Evolutionary conservation across 30 jellyfish, hydroid and myxozoan species (phyloP).

Genomic region (Hydra vulgaris): DNA sequence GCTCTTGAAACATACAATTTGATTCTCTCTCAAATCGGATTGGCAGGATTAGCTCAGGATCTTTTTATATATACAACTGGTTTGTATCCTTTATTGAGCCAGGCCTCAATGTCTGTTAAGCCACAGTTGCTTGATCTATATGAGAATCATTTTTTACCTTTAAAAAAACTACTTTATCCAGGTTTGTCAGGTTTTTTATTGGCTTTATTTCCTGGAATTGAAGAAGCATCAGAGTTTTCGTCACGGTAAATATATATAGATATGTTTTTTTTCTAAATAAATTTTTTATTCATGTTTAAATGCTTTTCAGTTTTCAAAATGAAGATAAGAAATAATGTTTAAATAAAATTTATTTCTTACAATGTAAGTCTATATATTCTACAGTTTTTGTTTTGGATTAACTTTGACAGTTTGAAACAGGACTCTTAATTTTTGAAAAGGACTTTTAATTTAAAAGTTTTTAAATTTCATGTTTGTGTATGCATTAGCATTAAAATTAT

Average conservation of each 20-base stretch:
- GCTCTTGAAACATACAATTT: slow-evolving; percentile 67
- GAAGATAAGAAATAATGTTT: no score
- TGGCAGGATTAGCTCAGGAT: slow-evolving; percentile 55
- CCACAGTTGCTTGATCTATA: slow-evolving; percentile 67
- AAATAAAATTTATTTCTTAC: no score
- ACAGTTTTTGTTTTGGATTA: no score
- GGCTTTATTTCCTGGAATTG: slow-evolving; percentile 90
- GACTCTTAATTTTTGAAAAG: no score
- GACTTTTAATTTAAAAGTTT: no score
- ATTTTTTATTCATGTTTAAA: not conserved
- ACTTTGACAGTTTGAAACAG: no score
- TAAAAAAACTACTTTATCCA: slow-evolving; percentile 54
- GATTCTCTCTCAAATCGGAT: slow-evolving; percentile 77
- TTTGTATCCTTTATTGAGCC: slow-evolving; percentile 70
- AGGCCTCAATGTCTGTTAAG: slow-evolving; percentile 78
- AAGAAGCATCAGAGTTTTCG: slow-evolving; percentile 80
- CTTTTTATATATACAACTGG: slow-evolving; percentile 75
- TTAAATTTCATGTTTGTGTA: no score
- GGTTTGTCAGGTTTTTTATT: slow-evolving; percentile 71
- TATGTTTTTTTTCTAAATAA: not conserved
- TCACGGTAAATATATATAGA: no score
- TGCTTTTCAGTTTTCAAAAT: no score
- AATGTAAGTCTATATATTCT: no score
- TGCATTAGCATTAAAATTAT: no score
- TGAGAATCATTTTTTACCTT: slow-evolving; percentile 66